Evolutionary conservation across 2,888 invertebrate species (phyloP).

Genomic region (Macrosiphum euphorbiae): DNA sequence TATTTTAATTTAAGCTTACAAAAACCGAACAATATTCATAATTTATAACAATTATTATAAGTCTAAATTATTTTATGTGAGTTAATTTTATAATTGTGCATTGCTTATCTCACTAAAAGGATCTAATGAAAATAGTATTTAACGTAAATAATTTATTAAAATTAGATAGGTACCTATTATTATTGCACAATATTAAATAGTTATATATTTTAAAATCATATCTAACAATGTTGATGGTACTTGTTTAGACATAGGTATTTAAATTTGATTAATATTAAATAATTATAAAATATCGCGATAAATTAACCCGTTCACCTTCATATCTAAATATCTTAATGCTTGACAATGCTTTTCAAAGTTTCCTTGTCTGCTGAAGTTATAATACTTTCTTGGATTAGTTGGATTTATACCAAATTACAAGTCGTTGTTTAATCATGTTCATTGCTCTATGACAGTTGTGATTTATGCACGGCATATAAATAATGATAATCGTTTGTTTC

Average conservation of each 20-base stretch:
- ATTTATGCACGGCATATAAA: conserved; percentile 23
- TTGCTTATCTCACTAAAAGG: background rate
- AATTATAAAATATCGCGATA: background rate
- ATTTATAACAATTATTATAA: no score
- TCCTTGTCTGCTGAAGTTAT: background rate
- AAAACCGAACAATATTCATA: background rate
- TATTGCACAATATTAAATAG: background rate
- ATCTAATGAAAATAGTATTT: background rate
- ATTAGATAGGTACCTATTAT: background rate
- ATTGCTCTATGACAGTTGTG: conserved; percentile 34
- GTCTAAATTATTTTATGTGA: background rate
- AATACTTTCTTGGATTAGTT: conserved; percentile 36
- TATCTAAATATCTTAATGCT: background rate
- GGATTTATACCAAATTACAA: conserved; percentile 44
- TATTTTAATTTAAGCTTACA: no score
- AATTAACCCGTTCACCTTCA: background rate
- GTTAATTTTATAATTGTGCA: background rate
- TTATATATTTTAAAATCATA: background rate
- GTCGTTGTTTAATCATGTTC: conserved; percentile 41
- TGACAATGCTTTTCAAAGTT: conserved; percentile 16
- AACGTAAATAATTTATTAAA: background rate
- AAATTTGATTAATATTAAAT: background rate
- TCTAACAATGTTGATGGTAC: background rate
- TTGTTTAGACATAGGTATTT: background rate
- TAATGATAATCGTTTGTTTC: conserved; percentile 48